These are phyloP conservation scores for Donacobius atricapilla DNA, from an alignment of 2,113 vertebrate genomes.

Conservation along the genomic window DNA sequence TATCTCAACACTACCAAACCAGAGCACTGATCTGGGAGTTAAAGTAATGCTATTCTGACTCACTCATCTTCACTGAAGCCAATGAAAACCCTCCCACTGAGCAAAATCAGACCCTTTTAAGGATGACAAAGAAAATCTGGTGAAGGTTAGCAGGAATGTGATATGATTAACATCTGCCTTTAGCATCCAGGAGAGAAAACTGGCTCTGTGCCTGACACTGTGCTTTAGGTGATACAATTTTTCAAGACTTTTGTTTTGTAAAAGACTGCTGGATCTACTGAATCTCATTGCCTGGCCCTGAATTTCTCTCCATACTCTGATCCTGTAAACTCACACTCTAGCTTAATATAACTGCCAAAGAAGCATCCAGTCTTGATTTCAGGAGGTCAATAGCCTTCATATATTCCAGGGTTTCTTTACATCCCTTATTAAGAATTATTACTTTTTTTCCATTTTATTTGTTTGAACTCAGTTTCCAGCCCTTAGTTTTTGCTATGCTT, in stretches of 20 bases:
- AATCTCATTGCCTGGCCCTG: neutral
- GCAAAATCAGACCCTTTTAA: slow-evolving; percentile 46
- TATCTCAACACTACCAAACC: neutral
- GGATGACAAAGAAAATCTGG: slow-evolving; percentile 41
- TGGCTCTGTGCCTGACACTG: neutral
- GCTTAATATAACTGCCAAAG: neutral
- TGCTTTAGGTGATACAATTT: neutral
- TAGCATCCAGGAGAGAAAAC: neutral
- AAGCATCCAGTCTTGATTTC: neutral
- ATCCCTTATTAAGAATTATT: neutral
- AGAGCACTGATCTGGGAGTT: neutral
- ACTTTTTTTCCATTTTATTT: neutral
- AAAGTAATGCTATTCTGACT: neutral
- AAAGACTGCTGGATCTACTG: neutral
- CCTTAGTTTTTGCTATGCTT: neutral
- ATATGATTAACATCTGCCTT: slow-evolving; percentile 37
- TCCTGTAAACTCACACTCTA: neutral
- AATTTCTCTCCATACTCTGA: neutral
- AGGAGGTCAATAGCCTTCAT: neutral
- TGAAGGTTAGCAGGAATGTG: slow-evolving; percentile 31
- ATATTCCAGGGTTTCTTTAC: neutral
- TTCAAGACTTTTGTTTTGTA: neutral
- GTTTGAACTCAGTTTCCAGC: neutral
- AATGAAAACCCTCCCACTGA: slow-evolving; percentile 8
- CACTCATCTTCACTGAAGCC: neutral